Evolutionary conservation across 2,113 vertebrate species (phyloP), one percentile per base, ranked within the genome.

Genomic region (Percina caprodes): DNA sequence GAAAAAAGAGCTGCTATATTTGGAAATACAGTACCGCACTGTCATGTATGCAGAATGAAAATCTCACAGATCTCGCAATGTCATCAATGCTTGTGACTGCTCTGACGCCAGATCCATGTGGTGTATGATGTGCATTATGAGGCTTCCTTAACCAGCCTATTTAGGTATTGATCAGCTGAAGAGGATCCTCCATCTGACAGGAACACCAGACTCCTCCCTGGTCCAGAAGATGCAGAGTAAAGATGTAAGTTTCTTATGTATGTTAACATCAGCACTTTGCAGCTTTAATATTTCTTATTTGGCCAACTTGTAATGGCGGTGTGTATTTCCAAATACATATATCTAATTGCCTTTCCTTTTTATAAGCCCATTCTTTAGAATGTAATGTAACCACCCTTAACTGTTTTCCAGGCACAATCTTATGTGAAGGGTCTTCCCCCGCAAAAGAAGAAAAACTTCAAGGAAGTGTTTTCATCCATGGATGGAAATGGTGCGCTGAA

Each of bases 221-320:
- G 89, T 96, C 59, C 83, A 92, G 86, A 96, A 94, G 88, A 96
- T 96, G 96, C 95, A 96, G 86, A 96, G 95, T 82, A 93, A 93
- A 92, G 95, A 96, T 77, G 96, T 96, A 89, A 45, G 89, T 85
- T 86, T 7, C 21, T 23, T 33, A 45, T 45, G 5, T 21, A 11
- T 6, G 7, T 10, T 56, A 12, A 70, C 3, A 11, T 61, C n/a
- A 39, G 61, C 11, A 46, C 6, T 16, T 19, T 65, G 6, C 16
- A 49, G 11, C 13, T 48, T 11, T 42, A 0, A 8, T 54, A 52
- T 59, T 55, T 18, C 2, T 5, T 35, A 21, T 55, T 26, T 21
- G 24, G 3, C 30, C 39, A 46, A 33, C 23, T 46, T 1, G 13
- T 52, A 39, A 65, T 45, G 14, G 6, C 26, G 42, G 48, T 11